Evolutionary conservation across 2,888 invertebrate species (phyloP).

Genomic region (Meta bourneti): DNA sequence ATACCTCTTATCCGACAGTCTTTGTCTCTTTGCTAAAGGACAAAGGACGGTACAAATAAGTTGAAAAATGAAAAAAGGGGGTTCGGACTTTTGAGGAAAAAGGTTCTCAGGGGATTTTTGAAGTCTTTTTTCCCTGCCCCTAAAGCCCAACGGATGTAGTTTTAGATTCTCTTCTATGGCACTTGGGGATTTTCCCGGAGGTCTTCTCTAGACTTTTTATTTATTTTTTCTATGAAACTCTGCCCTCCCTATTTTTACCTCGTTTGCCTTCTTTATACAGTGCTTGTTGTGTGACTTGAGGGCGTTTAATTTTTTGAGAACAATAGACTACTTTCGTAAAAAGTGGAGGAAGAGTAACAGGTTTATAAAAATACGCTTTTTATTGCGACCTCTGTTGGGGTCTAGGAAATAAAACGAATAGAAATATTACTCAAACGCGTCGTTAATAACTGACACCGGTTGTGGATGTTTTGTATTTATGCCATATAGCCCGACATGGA

Average conservation of each 20-base stretch:
- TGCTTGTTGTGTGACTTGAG: background rate
- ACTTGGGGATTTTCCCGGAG: conserved; percentile 15
- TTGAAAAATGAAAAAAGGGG: background rate
- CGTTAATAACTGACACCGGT: too few species aligned
- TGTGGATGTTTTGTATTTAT: too few species aligned
- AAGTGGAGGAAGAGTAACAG: background rate
- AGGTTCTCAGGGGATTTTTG: conserved; percentile 30
- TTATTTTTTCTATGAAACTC: background rate
- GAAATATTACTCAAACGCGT: too few species aligned
- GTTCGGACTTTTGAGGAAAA: conserved; percentile 29
- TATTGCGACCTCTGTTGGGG: too few species aligned
- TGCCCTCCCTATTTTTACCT: background rate
- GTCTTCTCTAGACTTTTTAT: background rate
- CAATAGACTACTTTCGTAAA: background rate
- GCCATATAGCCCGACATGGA: too few species aligned
- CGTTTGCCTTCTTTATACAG: background rate
- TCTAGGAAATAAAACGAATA: too few species aligned
- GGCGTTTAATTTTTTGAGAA: background rate
- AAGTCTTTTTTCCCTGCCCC: background rate
- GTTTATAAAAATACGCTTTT: background rate
- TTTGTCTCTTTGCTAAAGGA: conserved; percentile 8
- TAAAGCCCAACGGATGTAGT: conserved; percentile 5
- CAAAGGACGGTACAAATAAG: background rate
- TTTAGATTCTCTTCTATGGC: background rate
- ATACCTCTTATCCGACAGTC: conserved; percentile 1